A percentile compares a stretch with the other conserved stretches of the same genome.
Evolutionary conservation across 2,113 vertebrate species (phyloP).

Genomic region (Phaetusa simplex): DNA sequence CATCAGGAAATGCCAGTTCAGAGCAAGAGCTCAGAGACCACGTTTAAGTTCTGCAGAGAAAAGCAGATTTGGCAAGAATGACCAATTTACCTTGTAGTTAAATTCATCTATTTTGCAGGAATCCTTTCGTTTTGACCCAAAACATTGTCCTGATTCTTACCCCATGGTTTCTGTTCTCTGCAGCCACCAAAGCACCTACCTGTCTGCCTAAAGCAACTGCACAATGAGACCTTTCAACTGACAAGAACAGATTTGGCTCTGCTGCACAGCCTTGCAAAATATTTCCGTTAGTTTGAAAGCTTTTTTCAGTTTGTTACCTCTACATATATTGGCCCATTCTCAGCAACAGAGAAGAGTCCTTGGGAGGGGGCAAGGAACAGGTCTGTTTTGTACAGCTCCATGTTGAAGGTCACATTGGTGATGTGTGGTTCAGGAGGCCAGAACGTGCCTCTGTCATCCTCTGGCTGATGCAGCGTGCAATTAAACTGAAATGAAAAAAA

Average conservation of each 20-base stretch:
- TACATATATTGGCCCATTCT: conserved; percentile 85
- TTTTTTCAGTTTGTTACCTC: conserved; percentile 79
- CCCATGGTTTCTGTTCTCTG: background rate
- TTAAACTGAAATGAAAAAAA: conserved; percentile 83
- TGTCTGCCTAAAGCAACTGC: background rate
- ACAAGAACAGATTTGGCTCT: background rate
- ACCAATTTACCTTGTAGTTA: background rate
- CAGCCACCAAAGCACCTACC: background rate
- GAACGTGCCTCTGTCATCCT: conserved; percentile 25
- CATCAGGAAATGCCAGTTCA: background rate
- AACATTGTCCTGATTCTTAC: background rate
- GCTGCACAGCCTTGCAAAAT: background rate
- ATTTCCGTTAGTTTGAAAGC: background rate
- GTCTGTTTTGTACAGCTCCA: conserved; percentile 85
- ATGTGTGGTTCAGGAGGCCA: conserved; percentile 57
- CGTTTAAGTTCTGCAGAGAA: background rate
- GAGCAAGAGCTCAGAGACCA: background rate
- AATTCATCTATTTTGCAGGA: background rate
- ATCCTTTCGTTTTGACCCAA: conserved; percentile 20
- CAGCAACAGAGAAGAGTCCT: conserved; percentile 79
- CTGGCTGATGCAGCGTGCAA: conserved; percentile 80
- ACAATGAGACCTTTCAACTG: background rate
- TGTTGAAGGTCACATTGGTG: conserved; percentile 81
- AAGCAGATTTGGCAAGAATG: background rate
- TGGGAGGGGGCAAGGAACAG: conserved; percentile 75